Conservation (phyloP, 1,140 invertebrate genomes). For the Drosophila subpulchrella region DNA sequence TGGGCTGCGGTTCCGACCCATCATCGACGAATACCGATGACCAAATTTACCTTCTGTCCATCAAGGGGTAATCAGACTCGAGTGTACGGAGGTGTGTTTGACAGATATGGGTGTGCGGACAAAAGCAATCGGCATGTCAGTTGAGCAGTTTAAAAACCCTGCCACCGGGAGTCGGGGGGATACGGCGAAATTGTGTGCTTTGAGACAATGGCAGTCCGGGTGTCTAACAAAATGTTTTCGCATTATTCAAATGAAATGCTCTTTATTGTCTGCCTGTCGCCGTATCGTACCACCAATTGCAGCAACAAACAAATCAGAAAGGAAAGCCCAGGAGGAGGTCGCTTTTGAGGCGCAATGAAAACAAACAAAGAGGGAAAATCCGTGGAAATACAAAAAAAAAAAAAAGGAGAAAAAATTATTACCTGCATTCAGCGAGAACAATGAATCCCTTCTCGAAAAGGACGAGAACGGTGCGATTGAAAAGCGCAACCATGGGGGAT, state of each 20-base stretch:
- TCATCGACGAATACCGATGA: constrained; percentile 7
- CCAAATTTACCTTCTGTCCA: constrained; percentile 36
- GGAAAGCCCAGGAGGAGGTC: constrained; percentile 1
- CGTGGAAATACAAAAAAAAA: not conserved
- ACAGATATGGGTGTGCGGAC: constrained; percentile 31
- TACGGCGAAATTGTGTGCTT: constrained; percentile 10
- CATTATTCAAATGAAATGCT: constrained; percentile 79
- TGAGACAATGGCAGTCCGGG: constrained; percentile 32
- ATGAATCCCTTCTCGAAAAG: constrained; percentile 54
- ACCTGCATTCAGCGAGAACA: constrained; percentile 57
- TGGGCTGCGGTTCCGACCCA: not conserved
- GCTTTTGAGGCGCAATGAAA: not conserved
- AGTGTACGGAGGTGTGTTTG: constrained; percentile 10
- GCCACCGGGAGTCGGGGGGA: not conserved
- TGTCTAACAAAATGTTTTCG: constrained; percentile 67
- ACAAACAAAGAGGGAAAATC: constrained; percentile 12
- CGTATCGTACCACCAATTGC: constrained; percentile 12
- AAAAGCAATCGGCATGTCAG: constrained; percentile 37
- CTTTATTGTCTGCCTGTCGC: constrained; percentile 61
- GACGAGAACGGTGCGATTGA: not conserved
- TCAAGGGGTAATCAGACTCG: constrained; percentile 53
- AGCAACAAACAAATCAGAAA: constrained; percentile 25
- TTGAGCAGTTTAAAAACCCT: constrained; percentile 33
- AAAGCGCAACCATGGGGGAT: constrained; percentile 2
- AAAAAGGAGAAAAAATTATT: constrained; percentile 29